A percentile compares a stretch with the other conserved stretches of the same genome.
phyloP scores from a whole-genome alignment of 1,140 invertebrate genomes.

The Tetramorium alpestre region DNA sequence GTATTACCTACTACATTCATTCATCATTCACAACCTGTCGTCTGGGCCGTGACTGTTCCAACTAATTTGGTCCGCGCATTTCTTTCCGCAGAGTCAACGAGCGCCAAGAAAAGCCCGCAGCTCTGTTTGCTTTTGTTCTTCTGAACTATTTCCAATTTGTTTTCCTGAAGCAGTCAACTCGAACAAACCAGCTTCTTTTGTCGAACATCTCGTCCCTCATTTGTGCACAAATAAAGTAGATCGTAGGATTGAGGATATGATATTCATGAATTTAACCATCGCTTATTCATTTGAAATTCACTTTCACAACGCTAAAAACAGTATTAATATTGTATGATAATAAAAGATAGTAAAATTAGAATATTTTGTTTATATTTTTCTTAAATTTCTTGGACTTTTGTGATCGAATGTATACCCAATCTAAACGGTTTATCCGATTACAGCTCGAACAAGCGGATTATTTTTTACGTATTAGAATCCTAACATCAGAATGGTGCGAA shows the following conservation, averaged over 20 bases:
- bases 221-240: conserved; percentile 3
- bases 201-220: not conserved
- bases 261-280: not conserved
- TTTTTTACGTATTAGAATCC: conserved; percentile 25
- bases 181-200: not conserved
- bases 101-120: conserved; percentile 18
- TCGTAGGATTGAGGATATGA: not conserved
- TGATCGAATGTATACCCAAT: not conserved
- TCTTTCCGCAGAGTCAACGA: conserved; percentile 47
- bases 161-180: conserved; percentile 28
- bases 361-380: not conserved
- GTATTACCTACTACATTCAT: conserved; percentile 54
- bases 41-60: conserved; percentile 55
- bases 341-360: not conserved
- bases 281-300: not conserved
- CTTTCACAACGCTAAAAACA: not conserved
- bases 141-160: conserved; percentile 48
- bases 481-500: not conserved
- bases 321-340: not conserved
- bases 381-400: not conserved
- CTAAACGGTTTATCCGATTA: conserved; percentile 55
- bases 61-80: conserved; percentile 57
- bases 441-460: conserved; percentile 46
- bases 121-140: conserved; percentile 34
- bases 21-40: conserved; percentile 61